These are phyloP conservation scores for Ovis canadensis DNA, from an alignment of 2,113 vertebrate genomes.

Conservation along the genomic window DNA sequence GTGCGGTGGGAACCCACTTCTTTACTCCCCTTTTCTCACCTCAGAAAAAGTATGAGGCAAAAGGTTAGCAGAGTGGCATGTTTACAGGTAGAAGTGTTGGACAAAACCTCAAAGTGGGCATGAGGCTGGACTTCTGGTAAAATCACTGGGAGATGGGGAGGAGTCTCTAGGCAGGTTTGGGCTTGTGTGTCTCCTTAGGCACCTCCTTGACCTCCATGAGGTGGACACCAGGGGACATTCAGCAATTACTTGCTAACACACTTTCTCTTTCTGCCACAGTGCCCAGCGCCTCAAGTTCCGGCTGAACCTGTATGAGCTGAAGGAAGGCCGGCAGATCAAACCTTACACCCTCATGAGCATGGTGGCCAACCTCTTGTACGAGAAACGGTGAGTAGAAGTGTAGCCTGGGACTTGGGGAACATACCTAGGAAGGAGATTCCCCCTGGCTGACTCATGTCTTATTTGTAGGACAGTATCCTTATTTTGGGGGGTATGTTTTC, in stretches of 20 bases:
- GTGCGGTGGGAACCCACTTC: neutral
- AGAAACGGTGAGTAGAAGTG: conserved; percentile 84
- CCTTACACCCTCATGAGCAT: conserved; percentile 99
- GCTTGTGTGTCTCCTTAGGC: neutral
- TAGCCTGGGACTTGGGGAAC: neutral
- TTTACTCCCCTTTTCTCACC: neutral
- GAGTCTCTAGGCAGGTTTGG: neutral
- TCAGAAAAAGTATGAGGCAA: neutral
- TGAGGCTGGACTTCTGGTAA: neutral
- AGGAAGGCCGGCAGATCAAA: conserved; percentile 97
- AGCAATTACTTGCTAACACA: neutral
- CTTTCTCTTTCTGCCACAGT: conserved; percentile 69
- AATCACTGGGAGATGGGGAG: neutral
- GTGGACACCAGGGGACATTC: neutral
- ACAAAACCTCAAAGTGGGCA: neutral
- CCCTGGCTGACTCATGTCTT: neutral
- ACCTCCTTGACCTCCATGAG: neutral
- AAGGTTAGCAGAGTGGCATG: neutral
- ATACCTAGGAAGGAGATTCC: neutral
- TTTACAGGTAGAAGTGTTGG: neutral
- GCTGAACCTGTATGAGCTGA: conserved; percentile 96
- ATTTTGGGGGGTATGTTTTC: neutral
- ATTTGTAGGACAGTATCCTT: neutral
- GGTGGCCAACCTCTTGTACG: conserved; percentile 97
- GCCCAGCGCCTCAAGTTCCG: conserved; percentile 97